phyloP scores from a whole-genome alignment of 2,797 vertebrate species.

The Poecile montanus region DNA sequence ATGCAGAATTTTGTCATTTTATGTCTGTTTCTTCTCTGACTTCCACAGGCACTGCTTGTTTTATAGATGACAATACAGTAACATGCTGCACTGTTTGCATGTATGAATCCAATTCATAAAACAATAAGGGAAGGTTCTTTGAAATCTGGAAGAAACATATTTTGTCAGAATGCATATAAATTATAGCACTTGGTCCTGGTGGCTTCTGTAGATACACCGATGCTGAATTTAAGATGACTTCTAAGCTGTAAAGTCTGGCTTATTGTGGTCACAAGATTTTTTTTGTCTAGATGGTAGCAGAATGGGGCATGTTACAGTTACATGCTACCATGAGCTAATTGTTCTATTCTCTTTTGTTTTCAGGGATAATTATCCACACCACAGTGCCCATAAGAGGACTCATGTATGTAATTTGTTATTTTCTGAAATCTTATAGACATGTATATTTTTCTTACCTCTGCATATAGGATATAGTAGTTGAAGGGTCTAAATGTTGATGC shows the following conservation, averaged over 20 bases:
- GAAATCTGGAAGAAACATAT: background rate
- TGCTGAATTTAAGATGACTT: background rate
- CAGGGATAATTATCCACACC: constrained; percentile 32
- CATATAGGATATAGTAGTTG: background rate
- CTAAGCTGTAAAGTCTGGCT: background rate
- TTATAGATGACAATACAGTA: background rate
- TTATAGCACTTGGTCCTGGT: background rate
- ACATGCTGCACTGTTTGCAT: background rate
- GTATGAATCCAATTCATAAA: background rate
- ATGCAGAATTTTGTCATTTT: background rate
- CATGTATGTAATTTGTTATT: constrained; percentile 46
- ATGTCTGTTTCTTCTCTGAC: background rate
- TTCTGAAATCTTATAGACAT: background rate
- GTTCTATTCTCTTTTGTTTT: constrained; percentile 21
- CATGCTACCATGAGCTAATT: background rate
- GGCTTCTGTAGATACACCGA: background rate
- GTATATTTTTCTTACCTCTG: background rate
- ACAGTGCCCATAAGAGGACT: background rate
- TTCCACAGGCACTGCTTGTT: background rate
- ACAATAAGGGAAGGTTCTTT: background rate
- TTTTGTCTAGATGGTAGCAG: background rate
- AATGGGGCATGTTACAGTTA: background rate
- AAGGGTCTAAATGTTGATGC: background rate
- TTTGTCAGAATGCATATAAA: background rate
- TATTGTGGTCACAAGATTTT: rapidly evolving